A percentile compares a stretch with the other conserved stretches of the same genome.
These are phyloP conservation scores for Pediacus dermestoides DNA, from an alignment of 2,888 invertebrate genomes.

Conservation along the genomic window DNA sequence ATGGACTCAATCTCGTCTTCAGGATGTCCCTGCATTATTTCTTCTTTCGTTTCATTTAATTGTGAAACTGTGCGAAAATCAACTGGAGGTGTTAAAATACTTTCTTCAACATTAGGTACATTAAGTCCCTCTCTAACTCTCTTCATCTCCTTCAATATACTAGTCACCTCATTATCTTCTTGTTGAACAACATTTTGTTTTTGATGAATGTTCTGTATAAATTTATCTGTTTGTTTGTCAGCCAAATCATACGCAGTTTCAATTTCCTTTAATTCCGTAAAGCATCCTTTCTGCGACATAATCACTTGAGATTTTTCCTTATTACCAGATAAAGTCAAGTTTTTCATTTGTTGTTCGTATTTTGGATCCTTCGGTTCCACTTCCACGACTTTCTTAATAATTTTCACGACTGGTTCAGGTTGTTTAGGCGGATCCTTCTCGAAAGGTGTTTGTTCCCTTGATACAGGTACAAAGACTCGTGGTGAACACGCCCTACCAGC, in stretches of 20 bases:
- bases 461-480: conserved; percentile 40
- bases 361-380: conserved; percentile 30
- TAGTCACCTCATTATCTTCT: conserved; percentile 24
- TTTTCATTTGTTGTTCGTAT: conserved; percentile 35
- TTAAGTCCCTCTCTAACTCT: conserved; percentile 23
- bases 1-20: background rate
- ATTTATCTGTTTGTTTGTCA: conserved; percentile 22
- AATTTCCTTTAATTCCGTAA: conserved; percentile 40
- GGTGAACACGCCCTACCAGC: conserved; percentile 42
- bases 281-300: conserved; percentile 40
- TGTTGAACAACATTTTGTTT: conserved; percentile 14
- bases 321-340: conserved; percentile 32
- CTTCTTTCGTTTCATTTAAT: background rate
- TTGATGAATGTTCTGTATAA: too few species aligned
- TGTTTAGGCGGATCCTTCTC: conserved; percentile 7
- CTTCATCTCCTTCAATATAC: conserved; percentile 28
- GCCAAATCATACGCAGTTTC: conserved; percentile 36
- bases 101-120: background rate
- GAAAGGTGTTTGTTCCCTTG: conserved; percentile 12
- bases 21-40: conserved; percentile 3
- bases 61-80: background rate
- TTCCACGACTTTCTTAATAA: conserved; percentile 26
- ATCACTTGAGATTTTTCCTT: conserved; percentile 37
- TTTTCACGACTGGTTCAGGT: conserved; percentile 17
- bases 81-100: conserved; percentile 4